Base-by-base conservation (phyloP, 2,113 vertebrate species). In the Sapayoa aenigma region DNA sequence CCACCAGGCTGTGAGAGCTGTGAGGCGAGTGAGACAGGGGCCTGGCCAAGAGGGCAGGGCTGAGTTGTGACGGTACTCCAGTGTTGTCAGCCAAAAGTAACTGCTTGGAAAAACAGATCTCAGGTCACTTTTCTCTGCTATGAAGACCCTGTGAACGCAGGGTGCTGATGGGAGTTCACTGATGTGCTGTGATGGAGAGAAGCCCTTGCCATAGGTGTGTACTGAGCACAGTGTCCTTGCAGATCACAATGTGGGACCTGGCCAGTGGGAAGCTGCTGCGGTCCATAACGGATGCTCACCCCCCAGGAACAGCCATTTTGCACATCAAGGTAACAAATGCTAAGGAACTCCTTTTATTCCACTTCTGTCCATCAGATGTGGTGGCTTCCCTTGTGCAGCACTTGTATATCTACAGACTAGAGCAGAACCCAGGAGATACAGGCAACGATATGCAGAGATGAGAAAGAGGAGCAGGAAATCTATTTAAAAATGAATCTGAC, bases 211-310 rank as follows among this genome's bases (percentile, higher is more conserved):
- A 73, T 42, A n/a, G 67, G 17, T 1, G 1, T 6, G 83, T 46
- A 12, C 72, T 97, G 50, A 96, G 92, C 94, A 91, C 75, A 89
- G 9, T 97, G 72, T 95, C n/a, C 44, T 94, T 98, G 31, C 85
- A 99, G 99, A 99, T 99, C 94, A 99, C 99, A 1, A 99, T 99
- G 99, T 99, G 99, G 99, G 99, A 99, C 97, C 97, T 99, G 91
- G 99, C 99, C 95, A 99, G 98, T 95, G 99, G 99, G 84, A 99
- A 99, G 95, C 98, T 99, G 75, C 98, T 99, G 25, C 98, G 99
- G 88, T 99, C 99, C 9, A 99, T 99, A 98, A 99, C 98, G 59
- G 99, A 99, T 93, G 99, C 99, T 50, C 99, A 99, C 91, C 99
- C 99, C 67, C 99, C 99, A 53, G 99, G 99, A 74, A 99, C 99